A percentile compares a stretch with the other conserved stretches of the same genome.
Conservation (phyloP, 2,888 invertebrate genomes). For the Villa cingulata region DNA sequence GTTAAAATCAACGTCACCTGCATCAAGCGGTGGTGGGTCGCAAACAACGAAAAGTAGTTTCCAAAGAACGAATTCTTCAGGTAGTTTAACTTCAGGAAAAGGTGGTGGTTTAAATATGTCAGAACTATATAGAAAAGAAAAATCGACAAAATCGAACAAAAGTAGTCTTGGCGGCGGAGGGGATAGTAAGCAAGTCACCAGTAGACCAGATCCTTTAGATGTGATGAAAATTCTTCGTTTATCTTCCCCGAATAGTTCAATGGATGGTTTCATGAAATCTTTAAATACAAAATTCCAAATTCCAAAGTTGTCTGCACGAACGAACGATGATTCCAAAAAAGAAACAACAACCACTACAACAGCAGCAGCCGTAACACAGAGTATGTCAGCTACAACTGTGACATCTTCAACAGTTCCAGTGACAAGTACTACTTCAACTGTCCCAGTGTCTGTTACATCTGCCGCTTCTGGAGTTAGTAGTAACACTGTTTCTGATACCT, state of each 20-base stretch:
- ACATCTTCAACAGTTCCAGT: background rate
- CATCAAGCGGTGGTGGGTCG: conserved; percentile 1
- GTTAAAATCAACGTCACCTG: conserved; percentile 5
- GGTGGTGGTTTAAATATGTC: conserved; percentile 17
- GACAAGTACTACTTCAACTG: background rate
- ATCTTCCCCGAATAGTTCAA: conserved; percentile 44
- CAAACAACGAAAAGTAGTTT: conserved; percentile 20
- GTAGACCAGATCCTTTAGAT: conserved; percentile 21
- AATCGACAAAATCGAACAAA: conserved; percentile 4
- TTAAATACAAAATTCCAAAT: conserved; percentile 75
- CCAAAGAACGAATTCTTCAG: conserved; percentile 34
- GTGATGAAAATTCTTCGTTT: conserved; percentile 42
- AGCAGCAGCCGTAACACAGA: background rate
- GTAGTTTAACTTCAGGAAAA: conserved; percentile 28
- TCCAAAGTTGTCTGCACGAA: conserved; percentile 58
- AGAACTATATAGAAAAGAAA: conserved; percentile 11
- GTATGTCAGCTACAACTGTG: background rate
- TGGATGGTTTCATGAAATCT: conserved; percentile 65
- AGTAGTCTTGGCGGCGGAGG: background rate
- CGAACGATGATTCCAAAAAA: conserved; percentile 13
- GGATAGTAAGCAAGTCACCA: background rate
- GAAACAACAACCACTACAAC: conserved; percentile 5
- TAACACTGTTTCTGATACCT: conserved; percentile 1
- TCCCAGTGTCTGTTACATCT: background rate
- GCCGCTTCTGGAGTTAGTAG: conserved; percentile 9